Base-by-base conservation (phyloP, 2,113 vertebrate genomes). In the Oostethus manadensis region DNA sequence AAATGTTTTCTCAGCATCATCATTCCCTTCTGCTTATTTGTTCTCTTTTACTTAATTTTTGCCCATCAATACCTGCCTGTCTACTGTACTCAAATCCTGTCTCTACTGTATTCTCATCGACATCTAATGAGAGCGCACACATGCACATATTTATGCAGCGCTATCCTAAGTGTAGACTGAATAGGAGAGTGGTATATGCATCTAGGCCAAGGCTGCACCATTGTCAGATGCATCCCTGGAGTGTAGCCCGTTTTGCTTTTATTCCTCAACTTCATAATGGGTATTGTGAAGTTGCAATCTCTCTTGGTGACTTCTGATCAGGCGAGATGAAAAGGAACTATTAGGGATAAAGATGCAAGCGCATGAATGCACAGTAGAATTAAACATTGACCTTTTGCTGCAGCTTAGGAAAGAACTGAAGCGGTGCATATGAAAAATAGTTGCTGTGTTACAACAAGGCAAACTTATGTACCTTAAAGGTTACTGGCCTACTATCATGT, bases 191-290 rank as follows among this genome's bases (percentile, higher is more conserved):
- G 20, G 45, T 59, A 78, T 84, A 84, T 88, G 80, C 84, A 88
- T 89, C 79, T 87, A 84, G 83, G 87, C 84, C 86, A 85, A 87
- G 86, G 81, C 87, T 84, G 82, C 79, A 78, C 66, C 78, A 85
- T 75, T 81, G 80, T 81, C 68, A 72, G 69, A 51, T 67, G 59
- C 21, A 60, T 86, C 80, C 74, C 74, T 51, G 76, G 76, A 76
- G 80, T 65, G 57, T 62, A 49, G 57, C 15, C n/a, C n/a, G n/a
- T n/a, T 4, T 72, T 82, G 79, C 81, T 81, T 84, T 81, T 82
- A 82, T 75, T 75, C 72, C 60, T 64, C 58, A 48, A 70, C 60
- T 73, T 74, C 79, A 81, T 76, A 79, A 75, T 75, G 61, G 65
- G 55, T 51, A 66, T 80, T 72, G 70, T 71, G 62, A 61, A 51